Conservation (phyloP, 2,888 invertebrate genomes). For the Oxystoma pomonae region DNA sequence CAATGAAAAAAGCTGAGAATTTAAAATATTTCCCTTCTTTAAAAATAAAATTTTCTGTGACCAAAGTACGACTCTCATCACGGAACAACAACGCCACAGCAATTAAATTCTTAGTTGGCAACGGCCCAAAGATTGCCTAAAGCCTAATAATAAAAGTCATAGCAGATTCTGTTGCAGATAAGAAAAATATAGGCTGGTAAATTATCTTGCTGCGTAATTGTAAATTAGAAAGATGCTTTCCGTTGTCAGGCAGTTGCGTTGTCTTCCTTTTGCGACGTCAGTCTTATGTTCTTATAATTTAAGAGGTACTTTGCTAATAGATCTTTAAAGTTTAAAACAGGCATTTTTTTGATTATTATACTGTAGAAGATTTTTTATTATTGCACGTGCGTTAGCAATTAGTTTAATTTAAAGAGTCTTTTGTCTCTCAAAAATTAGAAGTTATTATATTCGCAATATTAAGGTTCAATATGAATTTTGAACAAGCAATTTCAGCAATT, state of each 20-base stretch:
- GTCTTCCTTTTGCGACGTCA: background rate
- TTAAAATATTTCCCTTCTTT: no score
- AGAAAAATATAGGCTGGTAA: constrained; percentile 24
- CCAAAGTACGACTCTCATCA: background rate
- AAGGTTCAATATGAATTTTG: no score
- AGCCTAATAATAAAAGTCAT: constrained; percentile 23
- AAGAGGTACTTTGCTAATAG: background rate
- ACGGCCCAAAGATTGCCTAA: constrained; percentile 5
- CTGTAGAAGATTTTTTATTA: no score
- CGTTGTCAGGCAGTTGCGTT: background rate
- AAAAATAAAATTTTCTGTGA: no score
- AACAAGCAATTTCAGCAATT: no score
- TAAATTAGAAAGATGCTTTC: constrained; percentile 11
- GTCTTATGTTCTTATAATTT: background rate
- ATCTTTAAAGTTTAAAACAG: background rate
- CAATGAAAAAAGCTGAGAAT: no score
- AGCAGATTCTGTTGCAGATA: constrained; percentile 20
- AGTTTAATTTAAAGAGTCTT: no score
- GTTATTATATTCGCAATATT: no score
- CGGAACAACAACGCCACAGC: background rate
- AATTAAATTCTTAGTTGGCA: background rate
- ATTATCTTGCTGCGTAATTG: constrained; percentile 19
- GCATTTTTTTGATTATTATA: no score
- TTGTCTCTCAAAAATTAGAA: no score
- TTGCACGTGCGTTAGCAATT: no score